Base-by-base conservation (phyloP, 1,140 invertebrate genomes). In the Caenorhabditis elegans region DNA sequence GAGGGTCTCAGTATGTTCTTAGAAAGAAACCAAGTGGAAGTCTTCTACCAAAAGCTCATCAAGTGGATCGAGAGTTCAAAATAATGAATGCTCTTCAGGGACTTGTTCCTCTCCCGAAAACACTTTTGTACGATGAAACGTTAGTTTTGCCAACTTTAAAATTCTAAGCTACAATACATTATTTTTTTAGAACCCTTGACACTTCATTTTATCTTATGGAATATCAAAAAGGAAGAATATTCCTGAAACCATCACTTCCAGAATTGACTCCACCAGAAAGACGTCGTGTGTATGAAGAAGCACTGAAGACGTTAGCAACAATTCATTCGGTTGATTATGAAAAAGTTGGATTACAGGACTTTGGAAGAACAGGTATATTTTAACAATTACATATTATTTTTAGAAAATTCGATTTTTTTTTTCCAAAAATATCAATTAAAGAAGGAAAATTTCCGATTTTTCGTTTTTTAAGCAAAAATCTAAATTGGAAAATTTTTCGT, bases 1-100 rank as follows among this genome's bases (percentile, higher is more conserved):
- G 81, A n/a, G 89, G 87, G 15, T 86, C 86, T 78, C 85, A 91
- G 65, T 82, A 91, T 39, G 91, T 91, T 17, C 86, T 91, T 0
- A 84, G 91, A n/a, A 91, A 91, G 80, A 91, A 91, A 86, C 91
- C 91, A 34, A 90, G 89, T 43, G 91, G 91, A 8, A 90, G 90
- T 79, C 87, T 92, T 48, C 83, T 92, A n/a, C 91, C 91, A 22
- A 91, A 91, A 75, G 91, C 91, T 28, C 91, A 92, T 88, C 89
- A 91, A 53, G 90, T 92, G 22, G 91, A 92, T 36, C 85, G 91
- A 85, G 91, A 92, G 83, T 92, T 86, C 83, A 83, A 76, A 80
- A 89, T 92, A 11, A 91, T 92, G 90, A 89, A 90, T 47, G 91
- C 91, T 70, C 90, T 47, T 60, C 76, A 79, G 65, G 85, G 79